These are phyloP conservation scores for Drepana falcataria DNA, from an alignment of 2,888 invertebrate genomes.

Conservation along the genomic window DNA sequence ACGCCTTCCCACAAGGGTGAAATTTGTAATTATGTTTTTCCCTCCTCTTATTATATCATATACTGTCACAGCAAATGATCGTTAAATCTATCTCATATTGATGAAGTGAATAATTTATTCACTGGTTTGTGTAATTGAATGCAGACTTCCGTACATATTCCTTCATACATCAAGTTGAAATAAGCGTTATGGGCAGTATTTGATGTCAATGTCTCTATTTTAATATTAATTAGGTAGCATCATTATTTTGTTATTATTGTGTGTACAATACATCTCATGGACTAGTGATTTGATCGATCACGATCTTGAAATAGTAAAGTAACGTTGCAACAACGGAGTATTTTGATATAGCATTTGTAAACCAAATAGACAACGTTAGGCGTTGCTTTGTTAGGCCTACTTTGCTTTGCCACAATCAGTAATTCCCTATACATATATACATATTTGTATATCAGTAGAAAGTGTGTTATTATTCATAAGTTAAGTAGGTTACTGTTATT, in stretches of 20 bases:
- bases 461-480: conserved; percentile 4
- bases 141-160: too few relatives aligned
- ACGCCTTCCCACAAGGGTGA: too few relatives aligned
- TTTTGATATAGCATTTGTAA: conserved; percentile 1
- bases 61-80: too few relatives aligned
- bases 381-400: background rate
- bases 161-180: too few relatives aligned
- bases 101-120: too few relatives aligned
- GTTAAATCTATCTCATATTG: too few relatives aligned
- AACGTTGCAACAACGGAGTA: background rate
- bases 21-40: too few relatives aligned
- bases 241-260: conserved; percentile 1
- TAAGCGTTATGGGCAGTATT: too few relatives aligned
- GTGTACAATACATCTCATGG: background rate
- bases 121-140: too few relatives aligned
- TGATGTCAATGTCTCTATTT: background rate
- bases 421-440: background rate
- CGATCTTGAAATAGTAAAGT: background rate
- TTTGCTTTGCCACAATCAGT: background rate
- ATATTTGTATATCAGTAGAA: background rate
- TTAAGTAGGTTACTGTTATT: conserved; percentile 9
- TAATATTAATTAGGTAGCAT: conserved; percentile 1
- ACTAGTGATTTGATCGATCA: background rate
- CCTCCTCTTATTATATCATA: too few relatives aligned
- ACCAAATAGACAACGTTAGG: background rate